Percentiles rank a stretch among this genome's conserved stretches.
Conservation (phyloP, 1,140 invertebrate genomes). For the Procambarus clarkii region DNA sequence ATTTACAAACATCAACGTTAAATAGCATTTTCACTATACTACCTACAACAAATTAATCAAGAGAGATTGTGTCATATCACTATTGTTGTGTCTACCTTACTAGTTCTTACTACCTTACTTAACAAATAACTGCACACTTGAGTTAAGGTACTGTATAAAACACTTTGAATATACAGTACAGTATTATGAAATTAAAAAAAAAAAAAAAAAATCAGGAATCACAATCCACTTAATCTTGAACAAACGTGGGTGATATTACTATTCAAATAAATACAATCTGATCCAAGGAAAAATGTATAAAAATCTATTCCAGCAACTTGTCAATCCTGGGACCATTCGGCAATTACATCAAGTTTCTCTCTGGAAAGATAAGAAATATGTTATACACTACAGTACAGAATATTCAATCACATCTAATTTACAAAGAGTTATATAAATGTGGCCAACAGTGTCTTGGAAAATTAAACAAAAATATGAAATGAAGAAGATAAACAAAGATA, state of each 20-base stretch:
- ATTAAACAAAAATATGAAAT: no score
- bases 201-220: neutral
- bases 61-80: no score
- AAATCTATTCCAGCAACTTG: neutral
- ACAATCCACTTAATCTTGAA: neutral
- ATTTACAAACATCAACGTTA: no score
- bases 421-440: no score
- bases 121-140: neutral
- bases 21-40: neutral
- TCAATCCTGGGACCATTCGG: neutral
- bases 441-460: no score
- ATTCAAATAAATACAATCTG: neutral
- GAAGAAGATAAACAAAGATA: no score
- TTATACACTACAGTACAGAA: neutral
- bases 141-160: neutral
- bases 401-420: neutral
- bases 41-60: no score
- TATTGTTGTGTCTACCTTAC: no score
- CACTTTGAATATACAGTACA: neutral
- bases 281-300: neutral
- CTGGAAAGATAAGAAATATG: neutral
- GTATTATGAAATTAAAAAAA: neutral
- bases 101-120: no score
- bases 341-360: neutral
- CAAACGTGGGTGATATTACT: neutral